Base-by-base conservation (phyloP, 2,797 vertebrate genomes). In the Craterocephalus amniculus region DNA sequence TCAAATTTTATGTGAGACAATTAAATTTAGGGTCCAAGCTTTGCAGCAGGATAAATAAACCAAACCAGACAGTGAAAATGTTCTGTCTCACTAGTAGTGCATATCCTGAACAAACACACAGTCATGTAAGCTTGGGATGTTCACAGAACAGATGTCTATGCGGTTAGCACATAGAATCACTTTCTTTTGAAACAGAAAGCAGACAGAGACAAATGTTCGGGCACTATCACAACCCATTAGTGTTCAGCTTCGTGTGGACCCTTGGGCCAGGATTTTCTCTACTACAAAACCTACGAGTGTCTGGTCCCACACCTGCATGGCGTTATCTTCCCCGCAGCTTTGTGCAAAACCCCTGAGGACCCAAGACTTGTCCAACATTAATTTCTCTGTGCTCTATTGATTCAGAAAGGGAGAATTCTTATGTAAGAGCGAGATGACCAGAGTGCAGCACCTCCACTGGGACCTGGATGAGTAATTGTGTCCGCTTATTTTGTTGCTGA, bases 361-460 rank as follows among this genome's bases (percentile, higher is more conserved):
- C 31, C 1, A 22, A 32, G 22, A 18, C 34, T 20, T 65, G 72
- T 77, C 78, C 71, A 59, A 80, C 72, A 79, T 74, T 43, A 51
- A 81, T 62, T 76, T 71, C 55, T 76, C 76, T 76, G 57, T 71
- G 54, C 59, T 58, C 58, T 58, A 9, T 72, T 13, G 43, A 66
- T 76, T 66, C 48, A 51, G 49, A 13, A 29, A 24, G 38, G 11
- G n/a, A 24, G 54, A 16, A 0, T 70, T 24, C 61, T 88, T 88
- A 83, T 83, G 78, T 83, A 87, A 89, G 61, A 66, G 57, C 34
- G 52, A 76, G 77, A 83, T 64, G 70, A 69, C 60, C 57, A n/a
- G 67, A 75, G 63, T 66, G 43, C 55, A 64, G 72, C 57, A 72
- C 70, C 60, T 83, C 63, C 43, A 8, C 69, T 49, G 72, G 80